phyloP scores from a whole-genome alignment of 2,113 vertebrate genomes.

The Megaceryle maxima region DNA sequence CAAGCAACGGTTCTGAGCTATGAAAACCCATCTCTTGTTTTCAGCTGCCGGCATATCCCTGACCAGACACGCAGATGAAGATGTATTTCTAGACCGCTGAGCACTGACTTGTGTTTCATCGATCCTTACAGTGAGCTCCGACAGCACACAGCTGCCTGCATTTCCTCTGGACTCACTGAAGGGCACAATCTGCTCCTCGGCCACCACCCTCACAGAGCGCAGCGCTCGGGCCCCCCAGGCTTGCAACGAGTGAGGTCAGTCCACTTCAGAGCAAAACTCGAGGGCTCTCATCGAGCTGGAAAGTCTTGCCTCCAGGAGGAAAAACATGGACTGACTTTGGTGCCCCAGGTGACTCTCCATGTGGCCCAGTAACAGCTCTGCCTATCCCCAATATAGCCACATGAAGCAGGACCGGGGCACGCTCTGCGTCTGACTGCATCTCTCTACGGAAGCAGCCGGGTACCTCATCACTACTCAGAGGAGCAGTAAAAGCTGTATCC shows the following conservation, averaged over 20 bases:
- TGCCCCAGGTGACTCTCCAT: too few relatives aligned
- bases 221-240: neutral
- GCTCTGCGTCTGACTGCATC: too few relatives aligned
- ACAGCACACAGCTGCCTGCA: neutral
- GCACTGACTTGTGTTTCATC: neutral
- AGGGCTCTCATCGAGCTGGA: neutral
- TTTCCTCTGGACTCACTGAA: neutral
- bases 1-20: neutral
- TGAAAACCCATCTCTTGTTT: neutral
- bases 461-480: neutral
- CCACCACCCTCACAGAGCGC: neutral
- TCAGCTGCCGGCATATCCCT: neutral
- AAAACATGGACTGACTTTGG: neutral
- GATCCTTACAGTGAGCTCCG: neutral
- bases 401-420: accelerated
- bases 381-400: neutral
- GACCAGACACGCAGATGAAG: neutral
- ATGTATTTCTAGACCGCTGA: neutral
- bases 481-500: neutral
- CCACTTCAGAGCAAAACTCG: neutral
- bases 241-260: too few relatives aligned
- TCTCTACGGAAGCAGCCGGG: neutral
- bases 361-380: too few relatives aligned
- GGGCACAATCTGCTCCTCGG: neutral
- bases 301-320: neutral